A percentile compares a stretch with the other conserved stretches of the same genome.
Conservation (phyloP, 2,888 invertebrate genomes). For the Eucriotettix oculatus region DNA sequence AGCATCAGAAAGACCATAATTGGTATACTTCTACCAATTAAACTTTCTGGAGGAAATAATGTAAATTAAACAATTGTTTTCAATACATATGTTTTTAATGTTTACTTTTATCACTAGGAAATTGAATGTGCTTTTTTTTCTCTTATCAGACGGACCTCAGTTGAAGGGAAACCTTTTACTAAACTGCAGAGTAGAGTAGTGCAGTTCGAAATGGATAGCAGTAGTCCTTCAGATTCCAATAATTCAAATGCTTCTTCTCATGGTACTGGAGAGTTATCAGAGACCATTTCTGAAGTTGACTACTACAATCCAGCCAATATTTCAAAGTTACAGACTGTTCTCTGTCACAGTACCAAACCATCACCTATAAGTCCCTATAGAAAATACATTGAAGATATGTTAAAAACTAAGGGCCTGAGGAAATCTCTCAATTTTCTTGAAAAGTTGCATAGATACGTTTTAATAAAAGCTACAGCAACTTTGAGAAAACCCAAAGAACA, state of each 20-base stretch:
- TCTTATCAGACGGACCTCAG: conserved; percentile 6
- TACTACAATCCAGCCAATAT: neutral
- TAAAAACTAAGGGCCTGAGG: conserved; percentile 72
- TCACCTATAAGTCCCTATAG: conserved; percentile 3
- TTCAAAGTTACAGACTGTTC: neutral
- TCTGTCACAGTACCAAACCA: neutral
- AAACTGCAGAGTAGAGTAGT: conserved; percentile 3
- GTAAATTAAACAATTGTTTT: too few species aligned
- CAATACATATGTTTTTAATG: too few species aligned
- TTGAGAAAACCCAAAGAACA: conserved; percentile 35
- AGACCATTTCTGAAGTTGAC: neutral
- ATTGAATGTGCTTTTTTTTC: conserved; percentile 11
- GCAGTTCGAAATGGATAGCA: conserved; percentile 17
- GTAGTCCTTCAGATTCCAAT: conserved; percentile 32
- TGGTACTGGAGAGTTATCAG: neutral
- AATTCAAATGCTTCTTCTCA: conserved; percentile 19
- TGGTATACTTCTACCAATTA: too few species aligned
- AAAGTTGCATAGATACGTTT: conserved; percentile 46
- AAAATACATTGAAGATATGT: conserved; percentile 26
- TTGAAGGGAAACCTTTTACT: conserved; percentile 2
- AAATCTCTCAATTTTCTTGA: conserved; percentile 68
- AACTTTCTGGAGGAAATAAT: too few species aligned
- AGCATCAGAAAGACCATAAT: too few species aligned
- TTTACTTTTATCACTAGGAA: too few species aligned
- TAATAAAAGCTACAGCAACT: conserved; percentile 54